Evolutionary conservation across 2,113 vertebrate species (phyloP), one percentile per base, ranked within the genome.

Genomic region (Synodontis membranacea): DNA sequence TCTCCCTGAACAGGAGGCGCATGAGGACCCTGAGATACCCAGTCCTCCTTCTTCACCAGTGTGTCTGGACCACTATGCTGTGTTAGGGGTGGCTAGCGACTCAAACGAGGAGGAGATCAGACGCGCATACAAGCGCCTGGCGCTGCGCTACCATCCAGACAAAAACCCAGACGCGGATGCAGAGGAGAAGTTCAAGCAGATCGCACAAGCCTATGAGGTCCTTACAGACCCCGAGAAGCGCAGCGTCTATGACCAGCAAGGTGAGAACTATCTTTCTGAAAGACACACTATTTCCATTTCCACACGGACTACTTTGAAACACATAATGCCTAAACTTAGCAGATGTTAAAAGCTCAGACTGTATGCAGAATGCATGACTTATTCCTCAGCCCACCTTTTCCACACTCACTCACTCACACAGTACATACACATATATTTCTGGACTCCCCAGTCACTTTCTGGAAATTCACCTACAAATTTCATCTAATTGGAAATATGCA

Each of bases 51-150:
- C 93, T 82, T 94, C 94, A 81, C 95, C 97, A 83, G 93, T 96
- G 91, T 97, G 97, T 82, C 96, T 99, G 92, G 97, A 99, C 91
- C 99, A 97, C 89, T 99, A 99, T 93, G 97, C 97, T 92, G 95
- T 97, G 91, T 92, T 99, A 91, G 97, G 97, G 2, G 97, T 99
- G 92, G 91, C 95, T 2, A 94, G 94, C 0, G 96, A 97, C 0
- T 97, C 98, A 91, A 98, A 97, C 0, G 98, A 99, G 34, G 98
- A 99, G 74, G 98, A 99, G 92, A 97, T 99, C 94, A 99, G 98
- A 93, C 97, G 96, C 92, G 98, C 97, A 60, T 99, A 99, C 89
- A 95, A 97, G 90, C 98, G 97, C 93, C 96, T 99, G 97, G 98
- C 98, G 46, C 94, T 99, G 68, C 98, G 97, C 90, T 99, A 97